phyloP scores from a whole-genome alignment of 2,888 invertebrate species.

The Salticus scenicus region DNA sequence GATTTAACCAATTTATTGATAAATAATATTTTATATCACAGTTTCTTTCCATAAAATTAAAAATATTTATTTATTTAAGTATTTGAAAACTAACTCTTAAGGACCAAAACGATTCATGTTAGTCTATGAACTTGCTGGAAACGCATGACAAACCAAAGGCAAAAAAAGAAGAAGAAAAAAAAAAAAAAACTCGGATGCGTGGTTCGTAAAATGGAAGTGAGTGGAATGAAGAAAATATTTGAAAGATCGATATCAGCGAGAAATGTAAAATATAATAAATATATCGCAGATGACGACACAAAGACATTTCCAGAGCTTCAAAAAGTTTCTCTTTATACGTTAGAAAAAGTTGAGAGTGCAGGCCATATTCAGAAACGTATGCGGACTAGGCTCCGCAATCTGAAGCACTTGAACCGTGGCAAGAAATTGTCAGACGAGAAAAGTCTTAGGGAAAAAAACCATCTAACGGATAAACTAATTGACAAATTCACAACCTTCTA shows the following conservation, averaged over 20 bases:
- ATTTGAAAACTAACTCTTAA: no score
- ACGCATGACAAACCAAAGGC: no score
- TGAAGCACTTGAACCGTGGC: neutral
- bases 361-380: neutral
- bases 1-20: no score
- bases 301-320: neutral
- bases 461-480: slow-evolving; percentile 8
- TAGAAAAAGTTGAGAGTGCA: slow-evolving; percentile 7
- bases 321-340: neutral
- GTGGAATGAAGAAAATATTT: slow-evolving; percentile 6
- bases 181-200: neutral
- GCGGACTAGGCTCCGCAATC: neutral
- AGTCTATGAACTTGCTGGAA: no score
- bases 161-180: no score
- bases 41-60: no score
- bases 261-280: neutral
- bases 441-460: neutral
- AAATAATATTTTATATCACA: no score
- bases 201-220: slow-evolving; percentile 15
- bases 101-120: no score
- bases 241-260: neutral
- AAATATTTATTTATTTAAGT: no score
- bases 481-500: neutral
- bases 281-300: slow-evolving; percentile 19
- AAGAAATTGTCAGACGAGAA: slow-evolving; percentile 27